Conservation (phyloP, 1,140 invertebrate species). For the Oreohelix idahoensis region DNA sequence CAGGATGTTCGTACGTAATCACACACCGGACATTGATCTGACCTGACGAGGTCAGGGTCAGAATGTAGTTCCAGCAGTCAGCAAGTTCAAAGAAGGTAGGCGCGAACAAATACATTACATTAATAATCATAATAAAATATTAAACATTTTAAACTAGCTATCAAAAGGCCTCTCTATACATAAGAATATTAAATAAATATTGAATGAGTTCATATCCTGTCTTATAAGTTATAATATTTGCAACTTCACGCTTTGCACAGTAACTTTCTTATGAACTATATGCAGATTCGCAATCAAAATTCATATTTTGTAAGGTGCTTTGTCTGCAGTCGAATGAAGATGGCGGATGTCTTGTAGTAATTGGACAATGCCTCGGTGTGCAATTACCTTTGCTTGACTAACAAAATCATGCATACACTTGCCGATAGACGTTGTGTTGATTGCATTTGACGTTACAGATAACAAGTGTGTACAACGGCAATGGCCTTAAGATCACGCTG, state of each 20-base stretch:
- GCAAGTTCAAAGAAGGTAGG: not conserved
- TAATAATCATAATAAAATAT: slow-evolving; percentile 12
- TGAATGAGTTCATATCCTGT: not conserved
- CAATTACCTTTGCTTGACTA: not conserved
- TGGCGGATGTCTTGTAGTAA: not conserved
- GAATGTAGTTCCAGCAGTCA: not conserved
- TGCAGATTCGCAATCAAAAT: not conserved
- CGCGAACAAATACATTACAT: not conserved
- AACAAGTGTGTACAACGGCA: not conserved
- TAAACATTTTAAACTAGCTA: not conserved
- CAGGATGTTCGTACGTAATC: no score
- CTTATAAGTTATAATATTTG: not conserved
- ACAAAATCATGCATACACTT: not conserved
- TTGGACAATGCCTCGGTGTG: not conserved
- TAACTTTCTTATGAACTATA: not conserved
- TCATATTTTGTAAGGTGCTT: not conserved
- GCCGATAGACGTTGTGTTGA: not conserved
- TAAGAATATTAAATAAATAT: not conserved
- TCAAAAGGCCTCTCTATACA: no score
- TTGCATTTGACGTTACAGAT: not conserved
- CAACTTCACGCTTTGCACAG: not conserved
- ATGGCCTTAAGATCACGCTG: not conserved
- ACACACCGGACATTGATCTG: not conserved
- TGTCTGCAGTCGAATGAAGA: not conserved
- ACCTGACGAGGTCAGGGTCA: not conserved